phyloP scores from a whole-genome alignment of 2,113 vertebrate genomes.

The Gila orcuttii region DNA sequence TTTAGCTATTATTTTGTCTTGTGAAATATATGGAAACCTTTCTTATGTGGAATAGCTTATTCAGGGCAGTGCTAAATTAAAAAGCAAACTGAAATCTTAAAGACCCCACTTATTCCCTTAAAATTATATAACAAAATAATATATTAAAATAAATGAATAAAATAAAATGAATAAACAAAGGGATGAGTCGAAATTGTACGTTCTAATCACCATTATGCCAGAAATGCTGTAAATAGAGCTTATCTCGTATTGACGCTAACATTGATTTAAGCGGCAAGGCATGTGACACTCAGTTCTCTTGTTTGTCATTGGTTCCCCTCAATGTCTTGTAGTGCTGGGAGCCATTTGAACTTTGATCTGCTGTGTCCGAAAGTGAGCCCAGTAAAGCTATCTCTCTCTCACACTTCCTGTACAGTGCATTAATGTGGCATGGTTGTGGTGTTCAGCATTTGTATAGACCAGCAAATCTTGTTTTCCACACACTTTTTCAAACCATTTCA shows the following conservation, averaged over 20 bases:
- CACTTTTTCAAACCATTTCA: background rate
- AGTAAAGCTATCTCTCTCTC: background rate
- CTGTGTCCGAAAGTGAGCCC: background rate
- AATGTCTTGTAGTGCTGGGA: background rate
- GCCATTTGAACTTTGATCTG: conserved; percentile 5
- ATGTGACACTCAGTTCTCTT: background rate
- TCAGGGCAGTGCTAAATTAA: background rate
- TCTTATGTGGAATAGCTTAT: background rate
- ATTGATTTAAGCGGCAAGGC: background rate
- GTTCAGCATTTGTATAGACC: conserved; percentile 28
- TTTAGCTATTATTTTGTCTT: background rate
- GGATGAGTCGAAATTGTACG: background rate
- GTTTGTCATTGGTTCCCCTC: background rate
- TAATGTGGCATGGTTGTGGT: conserved; percentile 39
- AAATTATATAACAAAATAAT: too few relatives aligned
- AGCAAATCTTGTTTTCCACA: background rate
- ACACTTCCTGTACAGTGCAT: conserved; percentile 21
- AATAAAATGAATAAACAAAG: background rate
- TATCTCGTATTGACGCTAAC: background rate
- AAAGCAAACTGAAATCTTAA: background rate
- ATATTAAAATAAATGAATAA: background rate
- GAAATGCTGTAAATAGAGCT: background rate
- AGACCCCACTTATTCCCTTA: too few relatives aligned
- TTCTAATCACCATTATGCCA: background rate
- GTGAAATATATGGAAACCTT: background rate